A percentile compares a stretch with the other conserved stretches of the same genome.
These are phyloP conservation scores for Himalopsyche tibetana DNA, from an alignment of 2,888 invertebrate genomes.

Conservation along the genomic window DNA sequence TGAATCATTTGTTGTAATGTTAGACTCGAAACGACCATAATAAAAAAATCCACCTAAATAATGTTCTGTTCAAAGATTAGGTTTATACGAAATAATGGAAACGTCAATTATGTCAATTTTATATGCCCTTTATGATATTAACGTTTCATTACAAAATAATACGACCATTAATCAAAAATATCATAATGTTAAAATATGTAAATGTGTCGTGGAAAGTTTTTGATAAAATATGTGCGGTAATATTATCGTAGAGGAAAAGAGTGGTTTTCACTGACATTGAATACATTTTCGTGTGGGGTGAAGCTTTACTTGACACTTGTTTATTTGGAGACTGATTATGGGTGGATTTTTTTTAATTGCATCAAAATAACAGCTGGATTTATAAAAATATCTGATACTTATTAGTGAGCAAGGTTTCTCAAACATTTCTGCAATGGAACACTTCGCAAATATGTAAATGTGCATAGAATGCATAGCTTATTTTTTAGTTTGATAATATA, in stretches of 20 bases:
- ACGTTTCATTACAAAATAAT: conserved; percentile 31
- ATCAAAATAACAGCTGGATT: background rate
- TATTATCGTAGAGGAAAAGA: background rate
- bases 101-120: conserved; percentile 40
- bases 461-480: no score
- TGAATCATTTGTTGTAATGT: background rate
- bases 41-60: background rate
- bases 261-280: background rate
- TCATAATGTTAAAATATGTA: conserved; percentile 33
- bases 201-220: background rate
- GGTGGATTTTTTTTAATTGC: background rate
- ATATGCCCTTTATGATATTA: background rate
- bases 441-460: no score
- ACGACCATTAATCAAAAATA: conserved; percentile 16
- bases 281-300: background rate
- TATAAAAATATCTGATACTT: no score
- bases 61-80: background rate
- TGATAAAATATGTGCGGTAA: conserved; percentile 13
- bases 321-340: background rate
- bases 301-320: background rate
- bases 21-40: background rate
- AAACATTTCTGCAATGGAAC: no score
- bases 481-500: no score
- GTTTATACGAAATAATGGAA: conserved; percentile 24
- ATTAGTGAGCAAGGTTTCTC: no score